These are phyloP conservation scores for Podarcis siculus DNA, from an alignment of 2,797 vertebrate species.

Conservation along the genomic window DNA sequence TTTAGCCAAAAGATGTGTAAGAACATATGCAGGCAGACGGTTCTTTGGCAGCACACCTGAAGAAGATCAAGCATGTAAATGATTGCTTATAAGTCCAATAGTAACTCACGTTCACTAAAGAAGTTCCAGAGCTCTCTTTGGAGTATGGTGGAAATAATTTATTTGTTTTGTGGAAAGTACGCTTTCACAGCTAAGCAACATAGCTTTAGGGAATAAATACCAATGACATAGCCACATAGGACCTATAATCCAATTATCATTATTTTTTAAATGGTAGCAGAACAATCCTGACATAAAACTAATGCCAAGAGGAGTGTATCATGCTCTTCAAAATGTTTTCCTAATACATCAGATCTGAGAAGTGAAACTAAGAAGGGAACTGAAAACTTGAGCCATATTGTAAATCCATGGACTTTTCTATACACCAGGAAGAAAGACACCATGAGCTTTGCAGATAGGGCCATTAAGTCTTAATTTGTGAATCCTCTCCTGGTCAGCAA, in stretches of 20 bases:
- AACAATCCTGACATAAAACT: conserved; percentile 46
- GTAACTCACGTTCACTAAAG: conserved; percentile 68
- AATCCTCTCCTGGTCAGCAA: background rate
- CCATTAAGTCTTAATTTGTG: background rate
- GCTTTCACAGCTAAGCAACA: conserved; percentile 64
- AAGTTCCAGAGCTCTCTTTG: conserved; percentile 67
- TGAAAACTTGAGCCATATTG: conserved; percentile 52
- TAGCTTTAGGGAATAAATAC: conserved; percentile 60
- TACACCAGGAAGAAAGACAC: conserved; percentile 45
- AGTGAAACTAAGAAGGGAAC: conserved; percentile 44
- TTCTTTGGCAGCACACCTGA: conserved; percentile 59
- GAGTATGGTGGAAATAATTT: conserved; percentile 67
- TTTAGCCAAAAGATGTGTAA: conserved; percentile 62
- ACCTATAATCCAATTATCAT: conserved; percentile 33
- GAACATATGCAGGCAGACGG: conserved; percentile 57
- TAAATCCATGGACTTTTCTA: conserved; percentile 40
- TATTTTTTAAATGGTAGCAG: background rate
- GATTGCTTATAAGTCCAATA: conserved; percentile 67
- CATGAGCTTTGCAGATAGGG: conserved; percentile 18
- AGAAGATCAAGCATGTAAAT: conserved; percentile 52
- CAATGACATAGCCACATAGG: conserved; percentile 55
- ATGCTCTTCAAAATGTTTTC: conserved; percentile 46
- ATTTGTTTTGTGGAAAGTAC: conserved; percentile 70
- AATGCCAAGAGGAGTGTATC: conserved; percentile 47
- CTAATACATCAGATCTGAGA: conserved; percentile 48